phyloP scores from a whole-genome alignment of 2,888 invertebrate genomes.

The Liposcelis brunnea region DNA sequence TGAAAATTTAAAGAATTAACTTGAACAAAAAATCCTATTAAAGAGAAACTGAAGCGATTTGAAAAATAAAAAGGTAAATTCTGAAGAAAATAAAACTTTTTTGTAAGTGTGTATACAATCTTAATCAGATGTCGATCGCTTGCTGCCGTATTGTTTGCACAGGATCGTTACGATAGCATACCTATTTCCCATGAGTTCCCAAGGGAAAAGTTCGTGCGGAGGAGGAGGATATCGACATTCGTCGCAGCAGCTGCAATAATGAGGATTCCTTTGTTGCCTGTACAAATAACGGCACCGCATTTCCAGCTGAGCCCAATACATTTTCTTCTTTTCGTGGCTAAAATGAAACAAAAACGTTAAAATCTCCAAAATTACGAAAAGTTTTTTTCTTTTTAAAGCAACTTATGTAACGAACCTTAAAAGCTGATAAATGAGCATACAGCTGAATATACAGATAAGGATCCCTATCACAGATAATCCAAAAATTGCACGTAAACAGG shows the following conservation, averaged over 20 bases:
- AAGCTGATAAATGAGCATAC: slow-evolving; percentile 81
- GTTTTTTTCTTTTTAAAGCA: slow-evolving; percentile 10
- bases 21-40: too few relatives aligned
- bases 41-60: too few relatives aligned
- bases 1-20: too few relatives aligned
- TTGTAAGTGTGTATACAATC: too few relatives aligned
- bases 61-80: too few relatives aligned
- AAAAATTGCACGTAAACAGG: slow-evolving; percentile 74
- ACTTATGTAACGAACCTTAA: slow-evolving; percentile 37
- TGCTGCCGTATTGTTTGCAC: too few relatives aligned
- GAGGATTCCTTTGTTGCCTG: slow-evolving; percentile 30
- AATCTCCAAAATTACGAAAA: slow-evolving; percentile 17
- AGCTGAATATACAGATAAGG: slow-evolving; percentile 77
- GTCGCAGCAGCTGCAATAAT: slow-evolving; percentile 48
- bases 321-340: slow-evolving; percentile 84
- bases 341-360: too few relatives aligned
- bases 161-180: slow-evolving; percentile 28
- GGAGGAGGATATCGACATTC: slow-evolving; percentile 45
- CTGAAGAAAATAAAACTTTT: too few relatives aligned
- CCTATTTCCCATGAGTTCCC: slow-evolving; percentile 33
- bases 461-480: slow-evolving; percentile 83
- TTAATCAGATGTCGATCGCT: too few relatives aligned
- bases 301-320: slow-evolving; percentile 88
- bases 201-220: slow-evolving; percentile 35
- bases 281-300: slow-evolving; percentile 66